Conservation (phyloP, 2,113 vertebrate genomes). For the Hypocryptadius cinnamomeus region DNA sequence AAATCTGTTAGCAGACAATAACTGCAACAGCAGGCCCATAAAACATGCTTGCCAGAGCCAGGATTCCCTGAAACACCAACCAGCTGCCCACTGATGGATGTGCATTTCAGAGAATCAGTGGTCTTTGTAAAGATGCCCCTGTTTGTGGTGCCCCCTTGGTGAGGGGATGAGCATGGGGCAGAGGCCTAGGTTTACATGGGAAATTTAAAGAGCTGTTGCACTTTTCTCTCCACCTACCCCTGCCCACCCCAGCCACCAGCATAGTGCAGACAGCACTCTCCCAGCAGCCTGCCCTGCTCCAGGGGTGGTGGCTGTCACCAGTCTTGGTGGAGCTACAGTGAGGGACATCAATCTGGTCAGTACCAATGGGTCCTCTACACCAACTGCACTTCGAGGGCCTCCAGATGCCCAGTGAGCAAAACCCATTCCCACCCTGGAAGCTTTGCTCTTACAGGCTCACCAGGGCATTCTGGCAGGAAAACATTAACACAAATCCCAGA, state of each 20-base stretch:
- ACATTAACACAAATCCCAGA: neutral
- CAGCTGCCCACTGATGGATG: neutral
- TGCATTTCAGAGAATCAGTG: neutral
- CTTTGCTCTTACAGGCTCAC: neutral
- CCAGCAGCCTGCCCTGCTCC: neutral
- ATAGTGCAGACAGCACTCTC: rapidly evolving
- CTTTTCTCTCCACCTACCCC: neutral
- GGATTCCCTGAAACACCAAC: neutral
- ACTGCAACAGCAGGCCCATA: neutral
- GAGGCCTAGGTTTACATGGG: neutral
- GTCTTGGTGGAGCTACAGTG: rapidly evolving
- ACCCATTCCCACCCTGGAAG: neutral
- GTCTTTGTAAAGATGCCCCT: neutral
- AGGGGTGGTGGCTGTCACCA: neutral
- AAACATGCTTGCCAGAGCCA: neutral
- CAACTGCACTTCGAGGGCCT: neutral
- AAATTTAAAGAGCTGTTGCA: neutral
- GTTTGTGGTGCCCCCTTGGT: neutral
- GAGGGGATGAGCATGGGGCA: rapidly evolving
- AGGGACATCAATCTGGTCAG: neutral
- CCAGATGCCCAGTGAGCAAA: neutral
- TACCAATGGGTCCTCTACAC: neutral
- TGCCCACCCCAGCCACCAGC: neutral
- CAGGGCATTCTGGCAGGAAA: neutral
- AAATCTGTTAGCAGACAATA: neutral